Evolutionary conservation across 1,140 invertebrate species (phyloP), one percentile per base, ranked within the genome.

Genomic region (Neelides sp.): DNA sequence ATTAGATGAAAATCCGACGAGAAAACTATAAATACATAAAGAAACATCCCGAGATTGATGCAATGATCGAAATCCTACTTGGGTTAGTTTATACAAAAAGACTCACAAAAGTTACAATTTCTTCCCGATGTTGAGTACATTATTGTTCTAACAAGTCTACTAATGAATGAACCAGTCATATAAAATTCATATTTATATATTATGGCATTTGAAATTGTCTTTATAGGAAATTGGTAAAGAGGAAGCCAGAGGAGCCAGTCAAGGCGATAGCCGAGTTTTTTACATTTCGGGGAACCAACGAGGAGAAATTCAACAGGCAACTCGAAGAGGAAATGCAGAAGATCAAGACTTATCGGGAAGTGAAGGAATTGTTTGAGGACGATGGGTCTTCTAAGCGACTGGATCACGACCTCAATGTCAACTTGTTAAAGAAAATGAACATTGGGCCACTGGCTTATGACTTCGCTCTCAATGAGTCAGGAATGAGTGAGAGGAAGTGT

Each of bases 21-120:
- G 35, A 48, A 41, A 54, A 54, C 36, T 49, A 54, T 24, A 27
- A 27, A 1, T 54, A 54, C 24, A 19, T 54, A 10, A 27, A 28
- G 12, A 4, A 24, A 20, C 45, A 54, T 49, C 47, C 45, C n/a
- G 52, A 54, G 27, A 17, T 54, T 2, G 35, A 43, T 1, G 46
- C 52, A 5, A 27, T 54, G 35, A 22, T 54, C 10, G 7, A 8
- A 8, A 4, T 50, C 4, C 42, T 50, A n/a, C 4, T 44, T 3
- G 15, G 27, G 48, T 50, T 10, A 34, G 30, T 34, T 10, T 10
- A 10, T 10, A 34, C 15, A 34, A 34, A 10, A 34, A 34, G 30
- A 8, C 8, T 10, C 15, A 34, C 15, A 34, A 34, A 10, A 34
- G 15, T 8, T 8, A 10, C 30, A 34, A 15, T 10, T 15, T 8